These are phyloP conservation scores for Lysandra coridon DNA, from an alignment of 2,888 invertebrate genomes.

Conservation along the genomic window DNA sequence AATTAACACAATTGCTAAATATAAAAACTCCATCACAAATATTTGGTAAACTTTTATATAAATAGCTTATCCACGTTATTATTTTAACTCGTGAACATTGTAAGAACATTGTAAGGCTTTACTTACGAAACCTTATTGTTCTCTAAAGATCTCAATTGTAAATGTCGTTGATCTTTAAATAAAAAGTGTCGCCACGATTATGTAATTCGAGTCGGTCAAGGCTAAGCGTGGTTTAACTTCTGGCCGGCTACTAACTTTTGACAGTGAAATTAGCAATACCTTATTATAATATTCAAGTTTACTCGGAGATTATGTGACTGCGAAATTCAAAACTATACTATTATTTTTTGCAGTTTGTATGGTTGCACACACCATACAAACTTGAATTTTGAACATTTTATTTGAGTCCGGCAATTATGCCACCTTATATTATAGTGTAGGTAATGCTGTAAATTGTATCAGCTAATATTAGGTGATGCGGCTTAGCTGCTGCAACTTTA, in stretches of 20 bases:
- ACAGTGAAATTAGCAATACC: constrained; percentile 8
- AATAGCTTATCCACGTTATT: not conserved
- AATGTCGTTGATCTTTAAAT: constrained; percentile 31
- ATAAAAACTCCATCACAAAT: not conserved
- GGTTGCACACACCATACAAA: no score
- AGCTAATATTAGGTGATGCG: no score
- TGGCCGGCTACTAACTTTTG: not conserved
- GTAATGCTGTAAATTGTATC: no score
- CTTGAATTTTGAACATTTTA: no score
- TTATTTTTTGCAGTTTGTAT: no score
- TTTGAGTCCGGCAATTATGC: no score
- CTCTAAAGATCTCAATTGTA: constrained; percentile 20
- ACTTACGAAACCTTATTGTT: constrained; percentile 25
- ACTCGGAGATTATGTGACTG: not conserved
- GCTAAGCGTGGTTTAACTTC: constrained; percentile 18
- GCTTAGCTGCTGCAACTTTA: no score
- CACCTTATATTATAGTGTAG: no score
- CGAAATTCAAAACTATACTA: not conserved
- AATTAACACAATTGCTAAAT: not conserved
- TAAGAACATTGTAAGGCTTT: not conserved
- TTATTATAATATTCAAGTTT: not conserved
- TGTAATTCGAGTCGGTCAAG: constrained; percentile 34
- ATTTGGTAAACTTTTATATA: constrained; percentile 1
- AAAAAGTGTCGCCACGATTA: constrained; percentile 31
- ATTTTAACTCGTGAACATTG: not conserved